Percentiles rank a stretch among this genome's conserved stretches.
These are phyloP conservation scores for Gasteruption jaculator DNA, from an alignment of 2,888 invertebrate genomes.

Conservation along the genomic window DNA sequence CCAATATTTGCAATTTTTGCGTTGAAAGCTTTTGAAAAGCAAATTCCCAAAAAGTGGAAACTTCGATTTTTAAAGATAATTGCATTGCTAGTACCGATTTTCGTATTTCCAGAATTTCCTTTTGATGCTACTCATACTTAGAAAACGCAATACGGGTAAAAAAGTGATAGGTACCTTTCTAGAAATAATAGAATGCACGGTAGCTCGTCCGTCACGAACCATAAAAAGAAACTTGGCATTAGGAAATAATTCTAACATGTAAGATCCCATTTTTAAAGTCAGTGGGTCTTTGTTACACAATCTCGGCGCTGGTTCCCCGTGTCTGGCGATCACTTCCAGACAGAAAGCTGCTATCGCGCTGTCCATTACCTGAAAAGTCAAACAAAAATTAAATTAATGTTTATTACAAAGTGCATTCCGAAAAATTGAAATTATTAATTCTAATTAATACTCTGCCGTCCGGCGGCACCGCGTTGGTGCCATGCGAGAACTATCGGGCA, in stretches of 20 bases:
- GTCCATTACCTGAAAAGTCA: slow-evolving; percentile 71
- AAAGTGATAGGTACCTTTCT: slow-evolving; percentile 64
- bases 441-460: not conserved
- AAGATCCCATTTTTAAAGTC: slow-evolving; percentile 93
- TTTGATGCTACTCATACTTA: no score
- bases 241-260: slow-evolving; percentile 92
- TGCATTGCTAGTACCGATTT: not conserved
- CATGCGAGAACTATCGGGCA: no score
- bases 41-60: no score
- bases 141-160: not conserved
- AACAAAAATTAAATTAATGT: not conserved
- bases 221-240: slow-evolving; percentile 97
- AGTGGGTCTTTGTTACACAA: slow-evolving; percentile 99
- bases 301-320: slow-evolving; percentile 91
- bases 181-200: slow-evolving; percentile 97
- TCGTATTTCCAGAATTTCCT: not conserved
- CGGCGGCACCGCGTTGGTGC: no score
- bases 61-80: no score
- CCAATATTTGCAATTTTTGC: no score
- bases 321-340: slow-evolving; percentile 90
- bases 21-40: no score
- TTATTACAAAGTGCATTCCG: not conserved
- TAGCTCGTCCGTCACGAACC: slow-evolving; percentile 97
- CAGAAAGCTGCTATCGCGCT: slow-evolving; percentile 96
- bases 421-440: not conserved